A percentile compares a stretch with the other conserved stretches of the same genome.
Evolutionary conservation across 2,113 vertebrate genomes (phyloP).

Genomic region (Grus americana): DNA sequence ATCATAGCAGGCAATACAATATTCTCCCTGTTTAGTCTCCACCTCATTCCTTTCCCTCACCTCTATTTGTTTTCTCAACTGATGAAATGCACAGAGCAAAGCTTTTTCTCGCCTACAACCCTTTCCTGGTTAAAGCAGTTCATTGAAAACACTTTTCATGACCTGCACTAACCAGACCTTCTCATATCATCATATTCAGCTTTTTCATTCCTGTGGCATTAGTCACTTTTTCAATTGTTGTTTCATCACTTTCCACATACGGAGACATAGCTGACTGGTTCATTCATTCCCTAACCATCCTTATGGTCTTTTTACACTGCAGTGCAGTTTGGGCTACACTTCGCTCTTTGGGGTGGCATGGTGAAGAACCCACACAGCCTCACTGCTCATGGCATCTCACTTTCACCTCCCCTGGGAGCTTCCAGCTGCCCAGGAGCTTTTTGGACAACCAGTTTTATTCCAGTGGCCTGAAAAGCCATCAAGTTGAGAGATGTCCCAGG

Average conservation of each 20-base stretch:
- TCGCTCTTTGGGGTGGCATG: neutral
- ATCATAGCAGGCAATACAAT: neutral
- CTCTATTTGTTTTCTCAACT: neutral
- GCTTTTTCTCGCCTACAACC: neutral
- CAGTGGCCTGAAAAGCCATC: neutral
- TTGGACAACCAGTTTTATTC: neutral
- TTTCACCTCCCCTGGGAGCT: neutral
- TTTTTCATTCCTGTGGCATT: neutral
- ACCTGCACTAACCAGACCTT: neutral
- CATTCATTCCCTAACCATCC: neutral
- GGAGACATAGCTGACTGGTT: neutral
- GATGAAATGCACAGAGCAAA: neutral
- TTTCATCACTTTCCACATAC: rapidly evolving
- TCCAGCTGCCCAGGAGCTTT: neutral
- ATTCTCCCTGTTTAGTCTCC: neutral
- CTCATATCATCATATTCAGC: neutral
- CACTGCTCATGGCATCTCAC: neutral
- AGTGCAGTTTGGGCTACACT: neutral
- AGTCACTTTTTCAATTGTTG: neutral
- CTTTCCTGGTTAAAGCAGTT: neutral
- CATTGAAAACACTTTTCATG: neutral
- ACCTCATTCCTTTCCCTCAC: neutral
- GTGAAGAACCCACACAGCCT: neutral
- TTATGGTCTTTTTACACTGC: neutral
- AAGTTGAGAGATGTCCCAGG: neutral